These are phyloP conservation scores for Dryobotodes eremita DNA, from an alignment of 2,888 invertebrate genomes.

Conservation along the genomic window DNA sequence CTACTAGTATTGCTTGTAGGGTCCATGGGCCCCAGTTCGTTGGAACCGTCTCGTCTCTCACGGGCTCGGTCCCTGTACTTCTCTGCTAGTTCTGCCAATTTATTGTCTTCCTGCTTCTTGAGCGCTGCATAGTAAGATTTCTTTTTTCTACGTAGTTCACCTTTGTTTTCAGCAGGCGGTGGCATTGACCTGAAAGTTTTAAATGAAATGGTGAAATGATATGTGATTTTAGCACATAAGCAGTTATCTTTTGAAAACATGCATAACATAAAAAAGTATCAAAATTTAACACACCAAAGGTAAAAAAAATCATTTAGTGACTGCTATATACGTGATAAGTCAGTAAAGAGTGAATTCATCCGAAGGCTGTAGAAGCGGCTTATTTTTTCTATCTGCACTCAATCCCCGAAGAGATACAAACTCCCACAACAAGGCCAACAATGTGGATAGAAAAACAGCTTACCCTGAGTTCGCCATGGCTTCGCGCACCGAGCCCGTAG, in stretches of 20 bases:
- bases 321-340: background rate
- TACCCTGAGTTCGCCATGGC: conserved; percentile 93
- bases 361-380: background rate
- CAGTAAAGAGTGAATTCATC: background rate
- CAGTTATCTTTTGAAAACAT: background rate
- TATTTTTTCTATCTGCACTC: background rate
- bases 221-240: background rate
- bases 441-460: conserved; percentile 43
- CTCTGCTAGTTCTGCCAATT: conserved; percentile 97
- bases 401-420: background rate
- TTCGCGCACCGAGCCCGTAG: conserved; percentile 92
- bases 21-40: conserved; percentile 95
- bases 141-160: conserved; percentile 97
- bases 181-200: conserved; percentile 83
- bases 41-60: conserved; percentile 97
- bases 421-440: background rate
- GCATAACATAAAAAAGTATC: background rate
- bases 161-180: conserved; percentile 93
- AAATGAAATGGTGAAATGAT: background rate
- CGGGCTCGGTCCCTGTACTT: conserved; percentile 98
- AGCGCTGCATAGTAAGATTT: conserved; percentile 98
- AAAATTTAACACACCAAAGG: background rate
- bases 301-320: background rate
- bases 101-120: conserved; percentile 98
- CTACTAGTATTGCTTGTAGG: conserved; percentile 96